Evolutionary conservation across 2,113 vertebrate genomes (phyloP), one percentile per base, ranked within the genome.

Genomic region (Paraplagusia blochii): DNA sequence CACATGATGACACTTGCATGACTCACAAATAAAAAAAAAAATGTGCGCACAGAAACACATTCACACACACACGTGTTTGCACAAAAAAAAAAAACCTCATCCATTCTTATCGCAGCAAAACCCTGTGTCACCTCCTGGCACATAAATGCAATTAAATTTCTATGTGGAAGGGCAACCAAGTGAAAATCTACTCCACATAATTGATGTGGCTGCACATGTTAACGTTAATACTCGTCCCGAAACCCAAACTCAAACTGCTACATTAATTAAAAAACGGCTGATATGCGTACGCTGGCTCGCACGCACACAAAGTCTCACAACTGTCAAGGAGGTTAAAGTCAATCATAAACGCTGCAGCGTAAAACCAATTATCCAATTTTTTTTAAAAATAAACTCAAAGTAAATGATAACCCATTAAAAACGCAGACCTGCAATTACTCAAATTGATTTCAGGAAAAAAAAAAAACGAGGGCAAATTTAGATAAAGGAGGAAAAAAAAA

Each of bases 101-200:
- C 68, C 50, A 82, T 77, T 83, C 72, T 76, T 71, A 82, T 83
- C 77, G 77, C 69, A 77, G 59, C 52, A 77, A 83, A 87, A 82
- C 77, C 76, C 63, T 38, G 67, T 79, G 82, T 80, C 80, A 85
- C 78, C 79, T 81, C 65, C 77, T 85, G 82, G 85, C 83, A 80
- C 79, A 63, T 81, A 75, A 83, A 87, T 53, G 82, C 79, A 87
- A 85, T 85, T 84, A 83, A 79, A 82, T 80, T 49, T 82, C 68
- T 64, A 72, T 74, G 76, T 83, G 78, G 79, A 78, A 80, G 69
- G 72, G 79, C 74, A 64, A 77, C 79, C 76, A 85, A 80, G 80
- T 72, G 78, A 83, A 81, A 83, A 83, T 76, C 69, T 72, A 66
- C 74, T 72, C 58, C 80, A 83, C 71, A 82, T 81, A 82, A 83